phyloP scores from a whole-genome alignment of 1,140 invertebrate genomes.

The Drosophila sulfurigaster region DNA sequence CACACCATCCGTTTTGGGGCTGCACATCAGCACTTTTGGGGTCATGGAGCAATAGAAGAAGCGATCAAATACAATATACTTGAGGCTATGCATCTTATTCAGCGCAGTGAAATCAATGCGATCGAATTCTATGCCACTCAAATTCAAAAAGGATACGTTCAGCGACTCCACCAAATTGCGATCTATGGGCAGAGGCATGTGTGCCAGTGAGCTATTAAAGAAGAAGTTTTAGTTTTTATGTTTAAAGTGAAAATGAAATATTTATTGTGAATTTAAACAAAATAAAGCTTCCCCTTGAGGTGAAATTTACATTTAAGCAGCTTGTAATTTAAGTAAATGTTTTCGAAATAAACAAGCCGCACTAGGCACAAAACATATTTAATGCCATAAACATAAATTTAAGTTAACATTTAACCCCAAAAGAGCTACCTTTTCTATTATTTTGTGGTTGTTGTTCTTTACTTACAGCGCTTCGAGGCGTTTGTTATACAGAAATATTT shows the following conservation, averaged over 20 bases:
- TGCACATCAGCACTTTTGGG: slow-evolving; percentile 87
- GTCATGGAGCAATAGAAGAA: slow-evolving; percentile 90
- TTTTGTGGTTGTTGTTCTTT: slow-evolving; percentile 1
- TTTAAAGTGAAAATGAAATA: not conserved
- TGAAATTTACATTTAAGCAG: not conserved
- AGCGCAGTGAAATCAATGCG: slow-evolving; percentile 87
- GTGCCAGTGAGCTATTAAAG: slow-evolving; percentile 60
- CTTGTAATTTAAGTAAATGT: slow-evolving; percentile 8
- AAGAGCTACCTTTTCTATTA: slow-evolving; percentile 1
- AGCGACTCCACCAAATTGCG: slow-evolving; percentile 54
- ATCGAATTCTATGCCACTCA: slow-evolving; percentile 87
- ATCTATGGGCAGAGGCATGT: slow-evolving; percentile 68
- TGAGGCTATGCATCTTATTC: slow-evolving; percentile 85
- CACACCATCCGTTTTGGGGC: slow-evolving; percentile 89
- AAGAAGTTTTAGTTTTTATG: not conserved
- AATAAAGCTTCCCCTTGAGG: not conserved
- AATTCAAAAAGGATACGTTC: slow-evolving; percentile 83
- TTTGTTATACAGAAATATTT: slow-evolving; percentile 85
- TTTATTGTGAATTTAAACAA: not conserved
- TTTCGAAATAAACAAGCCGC: slow-evolving; percentile 1
- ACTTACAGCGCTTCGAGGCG: slow-evolving; percentile 87
- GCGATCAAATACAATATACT: slow-evolving; percentile 89
- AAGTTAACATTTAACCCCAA: slow-evolving; percentile 32
- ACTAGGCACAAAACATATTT: not conserved
- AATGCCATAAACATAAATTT: slow-evolving; percentile 24